These are phyloP conservation scores for Pristionchus maxplancki DNA, from an alignment of 2,888 invertebrate species.

Conservation along the genomic window DNA sequence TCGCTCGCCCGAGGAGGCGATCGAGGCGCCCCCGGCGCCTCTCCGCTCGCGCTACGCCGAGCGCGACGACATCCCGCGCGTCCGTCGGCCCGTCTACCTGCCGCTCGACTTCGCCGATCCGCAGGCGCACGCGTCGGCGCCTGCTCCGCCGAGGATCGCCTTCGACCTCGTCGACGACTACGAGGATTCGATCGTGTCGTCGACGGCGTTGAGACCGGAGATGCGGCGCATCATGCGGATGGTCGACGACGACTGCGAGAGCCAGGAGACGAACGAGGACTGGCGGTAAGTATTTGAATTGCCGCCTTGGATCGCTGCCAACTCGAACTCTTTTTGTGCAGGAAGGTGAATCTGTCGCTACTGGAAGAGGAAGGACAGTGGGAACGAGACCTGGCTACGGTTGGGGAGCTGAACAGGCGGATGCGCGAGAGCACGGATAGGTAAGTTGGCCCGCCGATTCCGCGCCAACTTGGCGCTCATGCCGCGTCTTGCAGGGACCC, in stretches of 20 bases:
- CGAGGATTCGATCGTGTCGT: constrained; percentile 49
- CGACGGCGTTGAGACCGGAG: constrained; percentile 35
- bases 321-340: background rate
- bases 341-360: background rate
- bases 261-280: constrained; percentile 46
- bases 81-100: constrained; percentile 25
- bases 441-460: background rate
- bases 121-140: background rate
- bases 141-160: background rate
- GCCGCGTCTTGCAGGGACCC: background rate
- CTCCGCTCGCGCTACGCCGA: background rate
- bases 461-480: background rate
- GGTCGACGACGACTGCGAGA: constrained; percentile 43
- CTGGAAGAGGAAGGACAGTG: constrained; percentile 50
- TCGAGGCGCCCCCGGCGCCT: background rate
- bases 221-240: constrained; percentile 27
- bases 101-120: constrained; percentile 1
- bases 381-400: constrained; percentile 47
- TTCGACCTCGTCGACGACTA: constrained; percentile 30
- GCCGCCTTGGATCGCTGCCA: background rate
- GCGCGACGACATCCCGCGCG: constrained; percentile 6
- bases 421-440: constrained; percentile 47
- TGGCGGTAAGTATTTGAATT: background rate
- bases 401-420: constrained; percentile 48
- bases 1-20: constrained; percentile 53